phyloP scores from a whole-genome alignment of 2,113 vertebrate species.

The Muntiacus reevesi region DNA sequence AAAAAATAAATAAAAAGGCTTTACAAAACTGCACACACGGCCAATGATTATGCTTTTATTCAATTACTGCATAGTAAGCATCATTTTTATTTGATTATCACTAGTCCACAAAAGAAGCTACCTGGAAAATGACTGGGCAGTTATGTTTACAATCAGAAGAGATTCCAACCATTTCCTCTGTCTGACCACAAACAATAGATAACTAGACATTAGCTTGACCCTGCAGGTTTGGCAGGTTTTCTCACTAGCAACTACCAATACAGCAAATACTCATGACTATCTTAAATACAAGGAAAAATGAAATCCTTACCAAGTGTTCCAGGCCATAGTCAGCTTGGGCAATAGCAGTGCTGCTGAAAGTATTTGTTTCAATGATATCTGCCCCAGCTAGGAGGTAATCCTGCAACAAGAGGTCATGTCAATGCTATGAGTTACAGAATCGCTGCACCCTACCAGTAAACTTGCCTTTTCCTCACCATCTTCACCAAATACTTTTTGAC shows the following conservation, averaged over 20 bases:
- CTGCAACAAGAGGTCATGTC: constrained; percentile 75
- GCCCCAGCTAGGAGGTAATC: constrained; percentile 94
- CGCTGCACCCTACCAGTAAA: neutral
- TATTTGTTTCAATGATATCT: constrained; percentile 98
- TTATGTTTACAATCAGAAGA: neutral
- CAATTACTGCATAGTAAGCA: neutral
- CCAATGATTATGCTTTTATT: neutral
- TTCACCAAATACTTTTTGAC: neutral
- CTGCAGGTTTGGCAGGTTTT: neutral
- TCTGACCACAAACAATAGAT: neutral
- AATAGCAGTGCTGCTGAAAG: constrained; percentile 93
- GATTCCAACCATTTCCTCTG: neutral
- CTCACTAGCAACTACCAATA: neutral
- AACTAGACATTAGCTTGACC: neutral
- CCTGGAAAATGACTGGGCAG: neutral
- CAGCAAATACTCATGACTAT: neutral
- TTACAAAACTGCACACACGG: neutral
- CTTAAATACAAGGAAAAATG: neutral
- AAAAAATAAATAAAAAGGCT: neutral
- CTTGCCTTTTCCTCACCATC: neutral
- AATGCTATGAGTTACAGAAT: neutral
- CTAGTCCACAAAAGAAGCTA: neutral
- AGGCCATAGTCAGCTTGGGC: constrained; percentile 96
- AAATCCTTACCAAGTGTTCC: constrained; percentile 87
- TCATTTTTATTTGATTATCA: neutral